Evolutionary conservation across 2,888 invertebrate species (phyloP).

Genomic region (Lasioglossum zephyrum): DNA sequence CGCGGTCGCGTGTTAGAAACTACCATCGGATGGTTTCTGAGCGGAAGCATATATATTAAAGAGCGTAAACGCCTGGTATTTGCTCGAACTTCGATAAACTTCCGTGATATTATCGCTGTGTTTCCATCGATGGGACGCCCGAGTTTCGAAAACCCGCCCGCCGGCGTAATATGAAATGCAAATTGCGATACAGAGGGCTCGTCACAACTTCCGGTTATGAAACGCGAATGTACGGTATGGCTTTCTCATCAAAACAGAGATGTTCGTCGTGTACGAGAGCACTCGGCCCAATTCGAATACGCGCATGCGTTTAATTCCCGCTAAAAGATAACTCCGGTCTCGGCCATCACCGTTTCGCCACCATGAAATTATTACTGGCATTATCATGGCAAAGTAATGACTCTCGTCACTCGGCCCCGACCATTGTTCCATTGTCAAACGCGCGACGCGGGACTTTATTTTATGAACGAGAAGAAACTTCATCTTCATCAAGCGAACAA

Average conservation of each 20-base stretch:
- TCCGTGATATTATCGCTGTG: slow-evolving; percentile 50
- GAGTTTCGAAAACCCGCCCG: slow-evolving; percentile 40
- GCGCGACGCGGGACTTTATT: slow-evolving; percentile 3
- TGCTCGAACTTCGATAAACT: slow-evolving; percentile 44
- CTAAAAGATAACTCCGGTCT: slow-evolving; percentile 45
- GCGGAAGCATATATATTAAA: slow-evolving; percentile 37
- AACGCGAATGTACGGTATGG: slow-evolving; percentile 39
- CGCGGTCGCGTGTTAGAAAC: slow-evolving; percentile 22
- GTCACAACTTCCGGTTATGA: slow-evolving; percentile 51
- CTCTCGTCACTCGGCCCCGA: slow-evolving; percentile 26
- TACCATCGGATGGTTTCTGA: slow-evolving; percentile 36
- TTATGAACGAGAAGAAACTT: background rate
- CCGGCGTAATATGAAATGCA: slow-evolving; percentile 34
- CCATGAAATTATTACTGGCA: slow-evolving; percentile 54
- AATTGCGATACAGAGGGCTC: slow-evolving; percentile 33
- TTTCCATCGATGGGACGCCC: slow-evolving; percentile 51
- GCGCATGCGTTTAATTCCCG: slow-evolving; percentile 53
- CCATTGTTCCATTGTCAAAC: background rate
- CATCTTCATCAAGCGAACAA: background rate
- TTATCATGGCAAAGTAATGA: slow-evolving; percentile 51
- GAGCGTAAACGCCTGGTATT: slow-evolving; percentile 31
- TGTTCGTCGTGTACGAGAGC: slow-evolving; percentile 33
- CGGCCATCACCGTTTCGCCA: slow-evolving; percentile 17
- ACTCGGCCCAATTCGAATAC: slow-evolving; percentile 34
- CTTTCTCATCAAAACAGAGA: slow-evolving; percentile 56